Conservation (phyloP, 2,888 invertebrate genomes). For the Biston stratarius region DNA sequence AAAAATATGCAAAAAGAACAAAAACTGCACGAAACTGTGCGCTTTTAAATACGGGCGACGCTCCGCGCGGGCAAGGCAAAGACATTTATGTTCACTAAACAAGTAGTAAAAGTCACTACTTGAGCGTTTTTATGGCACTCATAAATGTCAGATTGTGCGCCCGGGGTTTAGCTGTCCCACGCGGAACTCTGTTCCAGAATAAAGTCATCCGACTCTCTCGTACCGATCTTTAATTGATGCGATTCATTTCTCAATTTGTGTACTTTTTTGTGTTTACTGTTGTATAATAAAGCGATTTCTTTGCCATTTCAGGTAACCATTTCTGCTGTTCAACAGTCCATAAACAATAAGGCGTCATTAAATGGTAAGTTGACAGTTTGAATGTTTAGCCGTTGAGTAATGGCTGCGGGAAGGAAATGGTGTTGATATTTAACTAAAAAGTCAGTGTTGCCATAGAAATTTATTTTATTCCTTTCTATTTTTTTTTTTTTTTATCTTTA, state of each 20-base stretch:
- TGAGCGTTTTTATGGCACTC: conserved; percentile 87
- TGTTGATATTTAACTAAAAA: conserved; percentile 59
- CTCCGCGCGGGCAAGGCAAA: conserved; percentile 84
- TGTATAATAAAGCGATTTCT: conserved; percentile 62
- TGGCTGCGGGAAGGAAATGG: conserved; percentile 45
- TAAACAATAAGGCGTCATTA: conserved; percentile 61
- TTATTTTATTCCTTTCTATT: background rate
- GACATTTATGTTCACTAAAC: conserved; percentile 88
- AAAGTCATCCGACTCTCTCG: conserved; percentile 49
- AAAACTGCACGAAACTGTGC: conserved; percentile 83
- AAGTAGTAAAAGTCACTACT: conserved; percentile 88
- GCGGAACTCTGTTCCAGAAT: conserved; percentile 55
- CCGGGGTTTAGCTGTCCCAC: conserved; percentile 75
- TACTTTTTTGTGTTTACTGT: conserved; percentile 58
- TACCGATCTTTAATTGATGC: conserved; percentile 72
- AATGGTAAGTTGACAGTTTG: conserved; percentile 66
- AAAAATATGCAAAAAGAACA: conserved; percentile 81
- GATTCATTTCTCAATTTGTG: conserved; percentile 68
- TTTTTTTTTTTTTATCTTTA: background rate
- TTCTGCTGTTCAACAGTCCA: conserved; percentile 59
- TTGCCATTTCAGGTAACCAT: conserved; percentile 75
- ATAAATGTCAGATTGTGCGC: conserved; percentile 87
- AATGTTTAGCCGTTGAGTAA: conserved; percentile 48
- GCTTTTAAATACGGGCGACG: conserved; percentile 86
- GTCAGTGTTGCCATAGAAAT: conserved; percentile 38